These are phyloP conservation scores for Branchellion lobata DNA, from an alignment of 2,888 invertebrate species.

Conservation along the genomic window DNA sequence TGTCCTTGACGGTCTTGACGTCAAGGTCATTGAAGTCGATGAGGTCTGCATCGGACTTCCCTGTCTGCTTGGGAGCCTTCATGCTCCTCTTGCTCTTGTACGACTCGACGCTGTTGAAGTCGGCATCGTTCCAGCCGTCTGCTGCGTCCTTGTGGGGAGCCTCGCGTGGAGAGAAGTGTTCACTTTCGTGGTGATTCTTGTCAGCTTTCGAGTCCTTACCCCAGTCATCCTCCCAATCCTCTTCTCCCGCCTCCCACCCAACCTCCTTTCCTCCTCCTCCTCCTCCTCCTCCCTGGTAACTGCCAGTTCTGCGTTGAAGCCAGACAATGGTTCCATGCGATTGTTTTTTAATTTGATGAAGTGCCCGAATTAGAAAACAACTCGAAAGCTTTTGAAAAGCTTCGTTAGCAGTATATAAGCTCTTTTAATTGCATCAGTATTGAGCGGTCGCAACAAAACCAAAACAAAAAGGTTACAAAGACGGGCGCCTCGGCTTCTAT, in stretches of 20 bases:
- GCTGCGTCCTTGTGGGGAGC: background rate
- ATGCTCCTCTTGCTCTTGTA: background rate
- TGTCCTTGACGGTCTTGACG: constrained; percentile 25
- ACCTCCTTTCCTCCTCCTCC: background rate
- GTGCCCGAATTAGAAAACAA: no score
- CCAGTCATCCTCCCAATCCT: constrained; percentile 8
- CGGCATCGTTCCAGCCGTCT: background rate
- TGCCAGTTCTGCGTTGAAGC: background rate
- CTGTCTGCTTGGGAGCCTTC: background rate
- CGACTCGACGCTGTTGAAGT: background rate
- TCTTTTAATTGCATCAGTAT: no score
- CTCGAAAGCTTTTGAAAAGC: no score
- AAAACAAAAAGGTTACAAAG: no score
- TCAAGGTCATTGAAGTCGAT: constrained; percentile 33
- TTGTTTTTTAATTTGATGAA: no score
- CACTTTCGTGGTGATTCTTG: background rate
- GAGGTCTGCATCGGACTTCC: background rate
- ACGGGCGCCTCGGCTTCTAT: no score
- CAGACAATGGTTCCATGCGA: no score
- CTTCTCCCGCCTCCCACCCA: constrained; percentile 1
- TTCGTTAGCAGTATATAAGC: no score
- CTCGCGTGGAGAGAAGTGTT: no score
- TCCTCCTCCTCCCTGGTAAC: background rate
- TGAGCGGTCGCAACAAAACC: no score
- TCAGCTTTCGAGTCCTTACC: constrained; percentile 4